Evolutionary conservation across 2,797 vertebrate species (phyloP).

Genomic region (Mareca penelope): DNA sequence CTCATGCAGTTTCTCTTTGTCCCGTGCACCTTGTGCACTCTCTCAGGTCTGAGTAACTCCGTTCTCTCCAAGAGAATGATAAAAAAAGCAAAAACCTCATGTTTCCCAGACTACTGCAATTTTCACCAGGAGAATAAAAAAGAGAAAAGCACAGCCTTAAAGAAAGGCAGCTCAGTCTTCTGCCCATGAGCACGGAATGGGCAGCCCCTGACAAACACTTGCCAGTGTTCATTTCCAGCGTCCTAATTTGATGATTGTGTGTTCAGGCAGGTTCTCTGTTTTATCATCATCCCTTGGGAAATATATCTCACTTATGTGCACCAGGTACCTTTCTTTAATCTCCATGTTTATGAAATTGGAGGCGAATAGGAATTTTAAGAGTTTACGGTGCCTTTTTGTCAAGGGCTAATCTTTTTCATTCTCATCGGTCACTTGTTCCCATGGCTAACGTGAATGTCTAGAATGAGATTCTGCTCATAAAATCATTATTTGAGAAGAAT

Average conservation of each 20-base stretch:
- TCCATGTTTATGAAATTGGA: not conserved
- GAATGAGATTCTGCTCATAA: not conserved
- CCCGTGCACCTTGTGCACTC: rapidly evolving
- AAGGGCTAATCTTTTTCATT: not conserved
- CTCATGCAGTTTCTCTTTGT: not conserved
- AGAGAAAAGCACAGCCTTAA: not conserved
- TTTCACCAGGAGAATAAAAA: not conserved
- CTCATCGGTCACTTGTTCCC: not conserved
- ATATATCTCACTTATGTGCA: not conserved
- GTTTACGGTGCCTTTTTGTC: not conserved
- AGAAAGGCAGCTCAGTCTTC: not conserved
- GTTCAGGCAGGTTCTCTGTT: not conserved
- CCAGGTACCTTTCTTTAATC: not conserved
- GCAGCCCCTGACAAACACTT: not conserved
- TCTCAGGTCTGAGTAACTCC: not conserved
- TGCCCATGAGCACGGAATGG: not conserved
- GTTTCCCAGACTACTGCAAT: not conserved
- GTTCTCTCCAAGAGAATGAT: not conserved
- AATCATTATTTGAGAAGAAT: not conserved
- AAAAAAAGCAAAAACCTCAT: not conserved
- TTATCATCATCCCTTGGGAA: not conserved
- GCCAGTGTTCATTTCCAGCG: not conserved
- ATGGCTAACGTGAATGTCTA: not conserved
- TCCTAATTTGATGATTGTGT: not conserved
- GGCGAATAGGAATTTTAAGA: not conserved